A percentile compares a stretch with the other conserved stretches of the same genome.
phyloP scores from a whole-genome alignment of 2,797 vertebrate genomes.

The Lophius americanus region DNA sequence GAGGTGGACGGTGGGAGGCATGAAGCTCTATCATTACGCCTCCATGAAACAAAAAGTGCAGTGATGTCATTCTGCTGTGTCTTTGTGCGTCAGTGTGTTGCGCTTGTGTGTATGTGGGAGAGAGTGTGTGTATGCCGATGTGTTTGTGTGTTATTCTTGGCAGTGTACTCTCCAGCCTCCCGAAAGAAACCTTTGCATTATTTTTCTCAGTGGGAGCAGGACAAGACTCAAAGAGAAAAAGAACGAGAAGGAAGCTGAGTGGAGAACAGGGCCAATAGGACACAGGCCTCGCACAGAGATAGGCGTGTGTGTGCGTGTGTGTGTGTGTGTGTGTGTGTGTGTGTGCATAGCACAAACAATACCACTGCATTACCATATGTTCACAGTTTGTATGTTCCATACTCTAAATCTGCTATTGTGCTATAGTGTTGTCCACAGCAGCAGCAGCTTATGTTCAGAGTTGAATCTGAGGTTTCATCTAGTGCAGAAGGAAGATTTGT shows the following conservation, averaged over 20 bases:
- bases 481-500: not conserved
- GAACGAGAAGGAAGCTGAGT: constrained; percentile 36
- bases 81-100: constrained; percentile 39
- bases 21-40: constrained; percentile 76
- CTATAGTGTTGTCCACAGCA: not conserved
- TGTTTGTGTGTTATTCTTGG: constrained; percentile 61
- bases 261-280: constrained; percentile 58
- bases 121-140: constrained; percentile 4
- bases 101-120: constrained; percentile 33
- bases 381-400: constrained; percentile 7
- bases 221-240: constrained; percentile 40
- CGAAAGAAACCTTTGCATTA: constrained; percentile 60
- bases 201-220: constrained; percentile 58
- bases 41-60: constrained; percentile 76
- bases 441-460: constrained; percentile 3
- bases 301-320: constrained; percentile 21
- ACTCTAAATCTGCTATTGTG: not conserved
- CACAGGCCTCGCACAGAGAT: constrained; percentile 49
- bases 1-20: constrained; percentile 43
- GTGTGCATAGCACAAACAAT: constrained; percentile 16
- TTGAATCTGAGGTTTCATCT: constrained; percentile 5
- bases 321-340: constrained; percentile 13
- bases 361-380: constrained; percentile 6
- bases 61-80: constrained; percentile 73
- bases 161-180: constrained; percentile 53